Evolutionary conservation across 2,113 vertebrate species (phyloP).

Genomic region (Dascyllus trimaculatus): DNA sequence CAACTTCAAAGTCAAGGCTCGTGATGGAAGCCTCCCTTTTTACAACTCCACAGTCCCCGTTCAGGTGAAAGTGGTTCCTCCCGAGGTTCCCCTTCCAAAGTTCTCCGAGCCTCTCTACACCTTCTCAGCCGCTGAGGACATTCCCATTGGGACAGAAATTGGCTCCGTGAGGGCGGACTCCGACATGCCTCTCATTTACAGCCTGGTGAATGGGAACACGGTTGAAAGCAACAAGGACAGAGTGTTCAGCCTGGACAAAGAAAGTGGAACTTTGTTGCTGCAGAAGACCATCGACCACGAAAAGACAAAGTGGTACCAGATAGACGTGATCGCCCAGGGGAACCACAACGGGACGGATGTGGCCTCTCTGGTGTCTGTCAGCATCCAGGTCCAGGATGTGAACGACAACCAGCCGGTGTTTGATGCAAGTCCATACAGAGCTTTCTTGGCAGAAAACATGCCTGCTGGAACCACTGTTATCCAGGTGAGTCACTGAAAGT

Average conservation of each 20-base stretch:
- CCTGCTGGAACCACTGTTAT: conserved; percentile 94
- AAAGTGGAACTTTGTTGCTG: conserved; percentile 90
- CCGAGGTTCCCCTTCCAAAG: conserved; percentile 91
- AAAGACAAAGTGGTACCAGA: conserved; percentile 95
- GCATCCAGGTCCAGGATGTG: conserved; percentile 95
- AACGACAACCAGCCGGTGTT: conserved; percentile 97
- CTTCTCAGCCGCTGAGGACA: conserved; percentile 93
- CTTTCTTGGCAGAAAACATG: conserved; percentile 96
- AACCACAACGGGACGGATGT: conserved; percentile 90
- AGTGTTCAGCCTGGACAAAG: conserved; percentile 90
- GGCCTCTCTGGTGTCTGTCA: conserved; percentile 93
- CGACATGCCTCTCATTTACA: conserved; percentile 94
- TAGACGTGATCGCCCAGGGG: conserved; percentile 93
- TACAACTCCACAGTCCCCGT: conserved; percentile 92
- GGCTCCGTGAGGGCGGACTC: conserved; percentile 92
- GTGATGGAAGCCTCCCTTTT: conserved; percentile 93
- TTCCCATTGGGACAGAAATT: conserved; percentile 92
- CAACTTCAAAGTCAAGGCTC: conserved; percentile 93
- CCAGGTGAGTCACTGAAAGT: conserved; percentile 77
- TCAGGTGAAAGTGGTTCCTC: conserved; percentile 91
- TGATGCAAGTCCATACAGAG: conserved; percentile 94
- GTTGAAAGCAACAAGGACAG: conserved; percentile 94
- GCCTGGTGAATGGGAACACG: conserved; percentile 94
- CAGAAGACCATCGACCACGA: conserved; percentile 94
- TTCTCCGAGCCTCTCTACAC: conserved; percentile 97